phyloP scores from a whole-genome alignment of 35 echinoderm and acorn worm genomes.

The Apostichopus parvimensis region DNA sequence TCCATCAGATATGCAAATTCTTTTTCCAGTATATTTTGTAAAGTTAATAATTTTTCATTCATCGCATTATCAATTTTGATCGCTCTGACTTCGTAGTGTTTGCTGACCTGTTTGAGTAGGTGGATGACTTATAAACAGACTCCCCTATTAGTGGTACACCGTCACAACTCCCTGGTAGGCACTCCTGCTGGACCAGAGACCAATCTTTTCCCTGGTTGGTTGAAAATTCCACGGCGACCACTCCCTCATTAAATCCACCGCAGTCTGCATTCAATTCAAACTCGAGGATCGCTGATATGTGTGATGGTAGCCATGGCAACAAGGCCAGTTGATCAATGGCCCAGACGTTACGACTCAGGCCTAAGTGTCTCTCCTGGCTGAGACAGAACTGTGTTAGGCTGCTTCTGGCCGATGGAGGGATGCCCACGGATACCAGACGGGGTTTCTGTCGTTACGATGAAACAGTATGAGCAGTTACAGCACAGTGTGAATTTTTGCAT shows the following conservation, averaged over 20 bases:
- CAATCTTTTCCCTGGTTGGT: slow-evolving; percentile 85
- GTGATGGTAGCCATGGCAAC: slow-evolving; percentile 69
- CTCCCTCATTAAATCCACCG: not conserved
- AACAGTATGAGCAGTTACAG: not conserved
- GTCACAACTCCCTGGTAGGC: slow-evolving; percentile 73
- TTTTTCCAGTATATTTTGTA: too few species aligned
- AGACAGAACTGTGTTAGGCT: slow-evolving; percentile 81
- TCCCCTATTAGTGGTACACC: slow-evolving; percentile 51
- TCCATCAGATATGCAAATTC: too few species aligned
- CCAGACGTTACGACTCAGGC: slow-evolving; percentile 92
- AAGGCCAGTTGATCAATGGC: slow-evolving; percentile 77
- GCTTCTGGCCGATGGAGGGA: slow-evolving; percentile 66
- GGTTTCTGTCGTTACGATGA: slow-evolving; percentile 65
- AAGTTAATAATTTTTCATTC: too few species aligned
- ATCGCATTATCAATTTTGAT: too few species aligned
- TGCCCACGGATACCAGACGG: slow-evolving; percentile 68
- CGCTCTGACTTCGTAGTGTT: not conserved
- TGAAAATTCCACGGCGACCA: slow-evolving; percentile 80
- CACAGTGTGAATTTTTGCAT: not conserved
- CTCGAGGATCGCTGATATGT: not conserved
- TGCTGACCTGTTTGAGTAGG: not conserved
- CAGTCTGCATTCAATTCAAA: slow-evolving; percentile 38
- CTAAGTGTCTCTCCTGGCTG: slow-evolving; percentile 63
- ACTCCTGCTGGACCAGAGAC: slow-evolving; percentile 69
- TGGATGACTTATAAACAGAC: slow-evolving; percentile 52